Base-by-base conservation (phyloP, 2,888 invertebrate genomes). In the Atrina japonica region DNA sequence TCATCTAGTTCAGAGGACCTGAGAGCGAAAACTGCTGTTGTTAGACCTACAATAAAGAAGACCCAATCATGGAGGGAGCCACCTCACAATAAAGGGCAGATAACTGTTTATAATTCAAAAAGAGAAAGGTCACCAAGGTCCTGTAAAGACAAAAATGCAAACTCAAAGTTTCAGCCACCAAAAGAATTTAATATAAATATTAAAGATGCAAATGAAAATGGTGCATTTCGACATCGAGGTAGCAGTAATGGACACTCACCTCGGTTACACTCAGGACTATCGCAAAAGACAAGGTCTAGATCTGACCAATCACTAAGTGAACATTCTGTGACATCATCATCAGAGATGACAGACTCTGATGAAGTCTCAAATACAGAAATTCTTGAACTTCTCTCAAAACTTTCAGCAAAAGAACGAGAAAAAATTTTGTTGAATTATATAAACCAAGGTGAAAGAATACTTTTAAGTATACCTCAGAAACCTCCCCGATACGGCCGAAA, bases 401-500 rank as follows among this genome's bases (percentile, higher is more conserved):
- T 85, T 43, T 68, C 79, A n/a, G 76, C 77, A 0, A 72, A 72
- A n/a, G 79, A 85, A 59, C 81, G 79, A 58, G 86, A 87, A 60
- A 64, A 63, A 11, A 69, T 85, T 23, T 47, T 84, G 49, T 59
- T 70, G 23, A 68, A 82, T 2, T 78, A 82, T 67, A 73, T 87
- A 2, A 75, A 82, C 40, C 67, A 82, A 35, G 87, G 87, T 1
- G 84, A 86, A 68, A 53, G 87, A 25, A 84, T 86, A n/a, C 61
- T 82, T 35, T 73, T 84, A 49, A 82, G 70, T 41, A 71, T 82
- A 29, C 74, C 81, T 1, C 84, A 85, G 72, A 86, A 86, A 76
- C 82, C 83, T 23, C 84, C 84, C 6, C 77, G 75, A 73, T 85
- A 85, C 70, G 85, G 85, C 43, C 80, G 77, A 63, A 83, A 81